phyloP scores from a whole-genome alignment of 2,888 invertebrate genomes.

The Desoria tigrina region DNA sequence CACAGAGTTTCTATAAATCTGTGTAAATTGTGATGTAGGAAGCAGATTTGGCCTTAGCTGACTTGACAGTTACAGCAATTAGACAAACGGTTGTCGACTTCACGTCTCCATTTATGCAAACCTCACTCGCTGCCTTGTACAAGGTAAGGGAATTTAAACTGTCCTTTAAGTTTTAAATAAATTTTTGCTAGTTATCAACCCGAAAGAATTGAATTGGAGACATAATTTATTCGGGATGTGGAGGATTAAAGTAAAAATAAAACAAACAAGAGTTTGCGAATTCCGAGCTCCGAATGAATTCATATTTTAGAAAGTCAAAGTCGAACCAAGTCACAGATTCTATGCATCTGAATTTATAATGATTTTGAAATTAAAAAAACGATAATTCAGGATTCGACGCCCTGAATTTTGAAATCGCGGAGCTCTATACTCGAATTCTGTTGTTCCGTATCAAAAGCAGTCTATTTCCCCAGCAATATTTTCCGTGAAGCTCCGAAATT shows the following conservation, averaged over 20 bases:
- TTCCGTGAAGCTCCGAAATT: constrained; percentile 82
- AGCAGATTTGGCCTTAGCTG: constrained; percentile 49
- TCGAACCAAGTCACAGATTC: too few species aligned
- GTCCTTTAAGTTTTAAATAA: not conserved
- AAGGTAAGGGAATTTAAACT: constrained; percentile 46
- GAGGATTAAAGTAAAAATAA: too few species aligned
- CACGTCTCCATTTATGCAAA: constrained; percentile 51
- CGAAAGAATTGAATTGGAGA: too few species aligned
- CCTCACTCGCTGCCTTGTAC: constrained; percentile 49
- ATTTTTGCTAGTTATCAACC: not conserved
- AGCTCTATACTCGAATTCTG: too few species aligned
- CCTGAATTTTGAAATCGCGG: too few species aligned
- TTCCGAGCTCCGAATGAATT: too few species aligned
- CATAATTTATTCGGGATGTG: too few species aligned
- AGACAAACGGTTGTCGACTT: constrained; percentile 49
- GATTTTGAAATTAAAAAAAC: not conserved
- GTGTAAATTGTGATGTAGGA: constrained; percentile 34
- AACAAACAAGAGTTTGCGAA: too few species aligned
- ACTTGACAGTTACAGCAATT: constrained; percentile 49
- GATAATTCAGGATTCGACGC: not conserved
- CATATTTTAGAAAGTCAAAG: too few species aligned
- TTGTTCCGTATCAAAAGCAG: too few species aligned
- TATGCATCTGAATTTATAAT: too few species aligned
- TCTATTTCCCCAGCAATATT: constrained; percentile 65
- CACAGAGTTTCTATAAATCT: not conserved